A percentile compares a stretch with the other conserved stretches of the same genome.
phyloP scores from a whole-genome alignment of 2,888 invertebrate species.

The Dynastes tityus region DNA sequence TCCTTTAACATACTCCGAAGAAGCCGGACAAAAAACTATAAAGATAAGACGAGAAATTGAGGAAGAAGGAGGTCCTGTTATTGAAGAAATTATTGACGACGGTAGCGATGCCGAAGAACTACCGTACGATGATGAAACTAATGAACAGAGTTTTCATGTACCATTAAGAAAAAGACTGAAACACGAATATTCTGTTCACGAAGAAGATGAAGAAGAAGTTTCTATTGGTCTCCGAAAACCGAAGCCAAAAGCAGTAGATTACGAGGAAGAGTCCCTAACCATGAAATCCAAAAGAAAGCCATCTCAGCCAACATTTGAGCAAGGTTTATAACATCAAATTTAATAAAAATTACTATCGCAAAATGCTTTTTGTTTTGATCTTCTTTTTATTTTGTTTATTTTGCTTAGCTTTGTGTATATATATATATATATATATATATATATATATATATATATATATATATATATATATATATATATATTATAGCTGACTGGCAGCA shows the following conservation, averaged over 20 bases:
- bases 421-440: neutral
- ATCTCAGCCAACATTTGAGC: constrained; percentile 77
- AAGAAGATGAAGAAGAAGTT: constrained; percentile 77
- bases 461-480: neutral
- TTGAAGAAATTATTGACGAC: constrained; percentile 79
- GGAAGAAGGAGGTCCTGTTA: constrained; percentile 75
- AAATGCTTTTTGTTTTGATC: neutral
- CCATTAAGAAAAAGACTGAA: constrained; percentile 71
- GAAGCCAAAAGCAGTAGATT: constrained; percentile 70
- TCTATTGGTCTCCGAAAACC: constrained; percentile 73
- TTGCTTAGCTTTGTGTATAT: neutral
- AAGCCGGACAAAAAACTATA: constrained; percentile 84
- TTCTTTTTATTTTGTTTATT: constrained; percentile 26
- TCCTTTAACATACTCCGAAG: constrained; percentile 83
- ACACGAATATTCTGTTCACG: constrained; percentile 75
- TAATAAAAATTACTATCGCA: constrained; percentile 11
- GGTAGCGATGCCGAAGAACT: constrained; percentile 74
- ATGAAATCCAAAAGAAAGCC: constrained; percentile 81
- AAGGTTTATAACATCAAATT: constrained; percentile 71
- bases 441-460: neutral
- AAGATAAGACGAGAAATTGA: constrained; percentile 79
- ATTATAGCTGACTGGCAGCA: neutral
- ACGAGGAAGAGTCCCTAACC: constrained; percentile 80
- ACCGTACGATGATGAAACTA: constrained; percentile 73
- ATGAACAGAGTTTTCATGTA: constrained; percentile 70